Base-by-base conservation (phyloP, 2,113 vertebrate species). In the Gopherus flavomarginatus region DNA sequence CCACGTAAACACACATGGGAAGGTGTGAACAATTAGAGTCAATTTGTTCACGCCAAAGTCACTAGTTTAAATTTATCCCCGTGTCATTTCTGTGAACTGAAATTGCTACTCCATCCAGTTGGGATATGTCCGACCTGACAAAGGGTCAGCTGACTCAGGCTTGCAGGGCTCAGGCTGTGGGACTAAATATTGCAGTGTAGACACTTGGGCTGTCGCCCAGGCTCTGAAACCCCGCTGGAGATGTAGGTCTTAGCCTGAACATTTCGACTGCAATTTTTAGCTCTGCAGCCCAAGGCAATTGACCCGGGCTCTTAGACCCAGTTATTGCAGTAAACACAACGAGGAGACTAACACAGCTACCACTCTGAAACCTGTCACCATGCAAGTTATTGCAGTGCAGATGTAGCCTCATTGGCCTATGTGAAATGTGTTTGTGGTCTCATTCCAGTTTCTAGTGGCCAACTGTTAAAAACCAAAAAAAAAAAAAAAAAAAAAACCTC, bases 381-480 rank as follows among this genome's bases (percentile, higher is more conserved):
- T 53, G 52, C 52, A 53, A 53, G 52, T 53, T 57, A 59, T 29
- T 59, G 57, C 57, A 27, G 26, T 31, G 31, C 4, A 35, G 31
- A 14, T 31, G 12, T 14, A 65, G 31, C 59, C 29, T 31, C 59
- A 31, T 13, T 16, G 59, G 27, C 59, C 59, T 31, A 13, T 3
- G 13, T 3, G 13, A 80, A 53, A 65, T 1, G 2, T 29, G 16
- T 17, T 75, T 2, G 0, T 31, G 65, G 35, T 19, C 8, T 85
- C 49, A 52, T 81, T 72, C 49, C 3, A 13, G 50, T 38, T 88
- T 88, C 49, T 84, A 90, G 38, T 86, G 56, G 27, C 12, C 59
- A 31, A 62, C 24, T 26, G 24, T 57, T 24, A 57, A 86, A 3
- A 21, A 69, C 38, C 31, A 0, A 21, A 22, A 62, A 26, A 26